A percentile compares a stretch with the other conserved stretches of the same genome.
phyloP scores from a whole-genome alignment of 1,140 invertebrate species.

The Trachymyrmex cornetzi region DNA sequence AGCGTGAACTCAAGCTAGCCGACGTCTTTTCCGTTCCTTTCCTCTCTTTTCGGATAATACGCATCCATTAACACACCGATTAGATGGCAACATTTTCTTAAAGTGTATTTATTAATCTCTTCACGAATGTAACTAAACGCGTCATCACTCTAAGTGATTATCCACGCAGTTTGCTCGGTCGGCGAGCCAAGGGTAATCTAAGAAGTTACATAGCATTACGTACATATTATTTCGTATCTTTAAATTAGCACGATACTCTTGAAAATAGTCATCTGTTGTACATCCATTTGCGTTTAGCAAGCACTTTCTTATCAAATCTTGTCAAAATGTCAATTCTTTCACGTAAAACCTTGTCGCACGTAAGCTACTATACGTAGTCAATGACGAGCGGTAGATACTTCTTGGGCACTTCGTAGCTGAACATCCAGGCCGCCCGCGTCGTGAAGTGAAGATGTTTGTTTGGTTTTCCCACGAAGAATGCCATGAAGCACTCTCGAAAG shows the following conservation, averaged over 20 bases:
- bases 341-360: background rate
- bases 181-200: background rate
- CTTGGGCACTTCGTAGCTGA: slow-evolving; percentile 65
- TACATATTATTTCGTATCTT: background rate
- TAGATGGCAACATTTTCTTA: slow-evolving; percentile 14
- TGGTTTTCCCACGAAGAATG: slow-evolving; percentile 84
- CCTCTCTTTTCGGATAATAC: background rate
- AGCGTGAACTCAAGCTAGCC: background rate
- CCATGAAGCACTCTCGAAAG: slow-evolving; percentile 78
- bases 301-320: slow-evolving; percentile 12
- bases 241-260: background rate
- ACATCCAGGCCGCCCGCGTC: slow-evolving; percentile 73
- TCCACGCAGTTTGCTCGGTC: background rate
- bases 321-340: slow-evolving; percentile 7
- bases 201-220: slow-evolving; percentile 1
- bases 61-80: slow-evolving; percentile 21
- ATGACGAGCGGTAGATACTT: slow-evolving; percentile 67
- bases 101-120: slow-evolving; percentile 33
- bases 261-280: background rate
- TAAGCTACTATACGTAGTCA: slow-evolving; percentile 13
- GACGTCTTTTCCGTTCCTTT: background rate
- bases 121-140: background rate
- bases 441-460: slow-evolving; percentile 82
- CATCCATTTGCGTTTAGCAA: background rate
- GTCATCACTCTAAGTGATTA: slow-evolving; percentile 3